Conservation (phyloP, 2,888 invertebrate species). For the Ypsolopha sequella region DNA sequence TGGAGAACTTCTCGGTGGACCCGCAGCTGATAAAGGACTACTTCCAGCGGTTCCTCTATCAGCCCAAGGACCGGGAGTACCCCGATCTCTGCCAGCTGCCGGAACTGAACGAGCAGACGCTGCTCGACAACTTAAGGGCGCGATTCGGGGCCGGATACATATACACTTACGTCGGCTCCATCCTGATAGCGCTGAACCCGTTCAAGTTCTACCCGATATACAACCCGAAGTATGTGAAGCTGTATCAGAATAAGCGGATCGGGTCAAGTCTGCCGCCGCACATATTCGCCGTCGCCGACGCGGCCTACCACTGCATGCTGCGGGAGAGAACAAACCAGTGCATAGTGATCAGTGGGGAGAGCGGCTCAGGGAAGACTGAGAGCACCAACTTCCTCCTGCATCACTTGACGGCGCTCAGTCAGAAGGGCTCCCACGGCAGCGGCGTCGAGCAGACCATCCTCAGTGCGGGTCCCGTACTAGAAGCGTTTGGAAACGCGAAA, state of each 20-base stretch:
- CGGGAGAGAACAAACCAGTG: constrained; percentile 90
- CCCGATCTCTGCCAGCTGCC: constrained; percentile 96
- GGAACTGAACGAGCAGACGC: constrained; percentile 93
- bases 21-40: constrained; percentile 94
- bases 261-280: constrained; percentile 95
- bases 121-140: constrained; percentile 90
- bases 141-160: constrained; percentile 93
- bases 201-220: constrained; percentile 97
- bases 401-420: constrained; percentile 94
- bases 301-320: constrained; percentile 95
- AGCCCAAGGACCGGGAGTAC: constrained; percentile 94
- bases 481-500: constrained; percentile 99
- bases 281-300: constrained; percentile 96
- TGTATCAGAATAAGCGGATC: constrained; percentile 93
- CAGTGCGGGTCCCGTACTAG: constrained; percentile 95
- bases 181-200: constrained; percentile 94
- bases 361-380: constrained; percentile 97
- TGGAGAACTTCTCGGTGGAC: constrained; percentile 89
- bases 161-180: constrained; percentile 96
- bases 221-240: constrained; percentile 96
- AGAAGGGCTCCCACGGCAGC: constrained; percentile 93
- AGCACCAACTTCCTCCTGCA: constrained; percentile 96
- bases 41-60: constrained; percentile 90
- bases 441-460: constrained; percentile 98
- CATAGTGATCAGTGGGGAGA: constrained; percentile 95